Evolutionary conservation across 2,888 invertebrate genomes (phyloP).

Genomic region (Cheilosia pagana): DNA sequence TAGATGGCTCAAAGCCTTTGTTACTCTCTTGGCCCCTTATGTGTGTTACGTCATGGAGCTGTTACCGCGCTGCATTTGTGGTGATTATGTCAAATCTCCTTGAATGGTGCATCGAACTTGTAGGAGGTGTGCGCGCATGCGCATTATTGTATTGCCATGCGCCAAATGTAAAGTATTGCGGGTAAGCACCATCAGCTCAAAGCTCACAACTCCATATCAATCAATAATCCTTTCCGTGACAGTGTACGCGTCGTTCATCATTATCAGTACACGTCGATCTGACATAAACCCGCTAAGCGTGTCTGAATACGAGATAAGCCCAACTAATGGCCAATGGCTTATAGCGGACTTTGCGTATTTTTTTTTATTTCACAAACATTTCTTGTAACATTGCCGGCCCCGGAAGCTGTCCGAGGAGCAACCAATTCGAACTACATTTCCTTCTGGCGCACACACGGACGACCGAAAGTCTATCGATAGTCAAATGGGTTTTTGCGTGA

Average conservation of each 20-base stretch:
- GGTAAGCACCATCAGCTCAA: neutral
- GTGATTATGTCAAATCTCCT: conserved; percentile 53
- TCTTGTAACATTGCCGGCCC: conserved; percentile 5
- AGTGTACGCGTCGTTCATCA: neutral
- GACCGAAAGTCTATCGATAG: conserved; percentile 3
- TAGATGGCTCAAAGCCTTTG: conserved; percentile 45
- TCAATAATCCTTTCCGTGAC: conserved; percentile 8
- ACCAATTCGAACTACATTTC: conserved; percentile 37
- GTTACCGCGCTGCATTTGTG: conserved; percentile 37
- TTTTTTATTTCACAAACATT: neutral
- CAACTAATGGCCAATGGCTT: conserved; percentile 36
- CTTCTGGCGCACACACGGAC: neutral
- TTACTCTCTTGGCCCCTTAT: conserved; percentile 9
- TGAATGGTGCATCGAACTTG: conserved; percentile 46
- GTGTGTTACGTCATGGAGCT: conserved; percentile 45
- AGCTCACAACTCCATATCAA: neutral
- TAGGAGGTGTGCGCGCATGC: neutral
- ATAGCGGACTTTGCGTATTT: conserved; percentile 8
- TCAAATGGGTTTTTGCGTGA: conserved; percentile 33
- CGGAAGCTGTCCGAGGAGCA: conserved; percentile 45
- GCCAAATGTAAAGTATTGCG: conserved; percentile 4
- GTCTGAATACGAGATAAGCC: conserved; percentile 33
- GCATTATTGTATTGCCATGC: neutral
- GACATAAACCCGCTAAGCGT: conserved; percentile 19
- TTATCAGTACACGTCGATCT: neutral